phyloP scores from a whole-genome alignment of 2,113 vertebrate species.

The Thinocorus orbignyianus region DNA sequence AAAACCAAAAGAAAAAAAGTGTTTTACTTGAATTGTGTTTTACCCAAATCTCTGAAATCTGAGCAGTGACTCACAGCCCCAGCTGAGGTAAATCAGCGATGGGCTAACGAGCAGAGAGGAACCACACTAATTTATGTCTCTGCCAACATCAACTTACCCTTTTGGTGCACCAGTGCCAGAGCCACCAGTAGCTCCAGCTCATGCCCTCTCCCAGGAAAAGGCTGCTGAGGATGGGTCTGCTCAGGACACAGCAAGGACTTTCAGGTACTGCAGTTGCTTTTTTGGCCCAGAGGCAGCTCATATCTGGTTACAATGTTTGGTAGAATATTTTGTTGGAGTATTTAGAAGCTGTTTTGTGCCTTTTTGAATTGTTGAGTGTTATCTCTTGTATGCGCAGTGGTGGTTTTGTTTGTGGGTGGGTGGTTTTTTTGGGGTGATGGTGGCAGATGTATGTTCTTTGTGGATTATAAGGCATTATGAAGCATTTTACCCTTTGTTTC shows the following conservation, averaged over 20 bases:
- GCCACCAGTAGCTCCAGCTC: neutral
- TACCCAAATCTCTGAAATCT: neutral
- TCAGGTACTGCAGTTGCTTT: neutral
- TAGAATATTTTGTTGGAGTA: neutral
- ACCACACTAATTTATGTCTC: neutral
- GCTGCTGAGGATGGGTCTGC: neutral
- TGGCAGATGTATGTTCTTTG: neutral
- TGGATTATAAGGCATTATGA: neutral
- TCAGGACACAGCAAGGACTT: neutral
- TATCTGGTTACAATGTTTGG: neutral
- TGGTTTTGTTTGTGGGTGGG: neutral
- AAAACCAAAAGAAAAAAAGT: neutral
- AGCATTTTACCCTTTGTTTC: neutral
- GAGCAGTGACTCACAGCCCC: neutral
- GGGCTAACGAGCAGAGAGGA: neutral
- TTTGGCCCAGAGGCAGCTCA: neutral
- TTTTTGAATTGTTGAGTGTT: neutral
- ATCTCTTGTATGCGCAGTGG: neutral
- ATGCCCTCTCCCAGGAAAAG: accelerated
- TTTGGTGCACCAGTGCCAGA: neutral
- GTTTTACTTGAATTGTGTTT: neutral
- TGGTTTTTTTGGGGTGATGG: too few species aligned
- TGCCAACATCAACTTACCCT: accelerated
- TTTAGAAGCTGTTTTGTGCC: neutral
- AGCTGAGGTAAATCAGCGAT: neutral